A percentile compares a stretch with the other conserved stretches of the same genome.
These are phyloP conservation scores for Augiades crinisus DNA, from an alignment of 2,888 invertebrate species.

Conservation along the genomic window DNA sequence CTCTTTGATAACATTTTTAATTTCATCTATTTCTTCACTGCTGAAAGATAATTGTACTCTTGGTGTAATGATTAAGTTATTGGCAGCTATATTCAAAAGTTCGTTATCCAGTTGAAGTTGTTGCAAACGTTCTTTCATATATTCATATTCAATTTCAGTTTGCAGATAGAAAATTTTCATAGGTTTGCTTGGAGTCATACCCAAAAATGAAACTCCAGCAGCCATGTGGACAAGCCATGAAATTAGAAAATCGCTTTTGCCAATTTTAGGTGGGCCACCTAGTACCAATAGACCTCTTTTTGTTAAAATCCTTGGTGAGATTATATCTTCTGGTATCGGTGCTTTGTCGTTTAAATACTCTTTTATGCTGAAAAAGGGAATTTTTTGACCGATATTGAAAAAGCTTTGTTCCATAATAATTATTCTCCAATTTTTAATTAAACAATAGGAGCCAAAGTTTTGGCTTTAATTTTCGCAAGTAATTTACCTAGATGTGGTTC, in stretches of 20 bases:
- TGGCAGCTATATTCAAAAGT: not conserved
- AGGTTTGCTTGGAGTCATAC: not conserved
- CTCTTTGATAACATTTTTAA: not conserved
- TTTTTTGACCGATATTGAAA: not conserved
- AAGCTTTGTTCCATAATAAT: not conserved
- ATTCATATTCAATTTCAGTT: not conserved
- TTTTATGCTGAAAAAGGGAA: not conserved
- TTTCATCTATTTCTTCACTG: not conserved
- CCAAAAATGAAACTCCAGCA: not conserved
- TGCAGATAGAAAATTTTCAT: not conserved
- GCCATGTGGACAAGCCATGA: not conserved
- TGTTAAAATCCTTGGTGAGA: not conserved
- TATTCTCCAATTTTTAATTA: not conserved
- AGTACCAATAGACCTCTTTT: not conserved
- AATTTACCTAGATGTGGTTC: slow-evolving; percentile 3
- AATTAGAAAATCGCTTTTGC: not conserved
- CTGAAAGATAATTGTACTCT: not conserved
- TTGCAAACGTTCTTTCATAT: not conserved
- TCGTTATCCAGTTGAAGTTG: not conserved
- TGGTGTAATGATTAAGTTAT: not conserved
- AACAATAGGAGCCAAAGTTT: not conserved
- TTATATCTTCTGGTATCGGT: not conserved
- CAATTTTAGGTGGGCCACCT: not conserved
- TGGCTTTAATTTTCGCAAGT: not conserved
- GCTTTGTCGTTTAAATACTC: not conserved